Percentiles rank a stretch among this genome's conserved stretches.
Conservation (phyloP, 2,888 invertebrate species). For the Xestia rhomboidea region DNA sequence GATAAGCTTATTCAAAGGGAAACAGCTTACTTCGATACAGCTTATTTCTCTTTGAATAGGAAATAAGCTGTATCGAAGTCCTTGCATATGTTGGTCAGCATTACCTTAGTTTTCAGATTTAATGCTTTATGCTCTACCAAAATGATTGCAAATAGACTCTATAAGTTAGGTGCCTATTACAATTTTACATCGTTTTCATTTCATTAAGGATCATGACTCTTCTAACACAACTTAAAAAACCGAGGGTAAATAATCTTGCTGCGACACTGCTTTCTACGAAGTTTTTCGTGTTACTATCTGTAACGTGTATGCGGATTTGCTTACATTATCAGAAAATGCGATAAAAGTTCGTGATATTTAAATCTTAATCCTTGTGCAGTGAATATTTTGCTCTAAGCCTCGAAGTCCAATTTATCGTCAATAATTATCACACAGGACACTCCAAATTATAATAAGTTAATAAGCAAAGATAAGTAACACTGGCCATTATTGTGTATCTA, state of each 20-base stretch:
- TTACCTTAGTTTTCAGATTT: neutral
- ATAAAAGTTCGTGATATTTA: neutral
- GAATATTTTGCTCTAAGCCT: constrained; percentile 4
- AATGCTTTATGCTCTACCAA: too few species aligned
- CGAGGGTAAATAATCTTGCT: neutral
- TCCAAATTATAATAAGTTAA: constrained; percentile 50
- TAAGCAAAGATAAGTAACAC: constrained; percentile 57
- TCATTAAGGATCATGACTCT: neutral
- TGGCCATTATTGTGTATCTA: constrained; percentile 59
- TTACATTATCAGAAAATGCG: constrained; percentile 20
- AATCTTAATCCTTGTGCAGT: constrained; percentile 16
- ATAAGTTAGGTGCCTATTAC: neutral
- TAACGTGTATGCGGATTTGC: neutral
- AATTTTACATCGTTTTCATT: neutral
- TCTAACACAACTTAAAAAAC: neutral
- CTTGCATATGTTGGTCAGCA: neutral
- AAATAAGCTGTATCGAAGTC: neutral
- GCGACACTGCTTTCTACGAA: neutral
- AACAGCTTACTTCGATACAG: too few species aligned
- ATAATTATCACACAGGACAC: constrained; percentile 42
- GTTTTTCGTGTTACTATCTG: neutral
- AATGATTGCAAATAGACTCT: neutral
- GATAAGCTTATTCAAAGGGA: neutral
- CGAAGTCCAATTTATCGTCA: constrained; percentile 28
- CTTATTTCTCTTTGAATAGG: too few species aligned